A percentile compares a stretch with the other conserved stretches of the same genome.
These are phyloP conservation scores for Drosophila bipectinata DNA, from an alignment of 1,140 invertebrate species.

Conservation along the genomic window DNA sequence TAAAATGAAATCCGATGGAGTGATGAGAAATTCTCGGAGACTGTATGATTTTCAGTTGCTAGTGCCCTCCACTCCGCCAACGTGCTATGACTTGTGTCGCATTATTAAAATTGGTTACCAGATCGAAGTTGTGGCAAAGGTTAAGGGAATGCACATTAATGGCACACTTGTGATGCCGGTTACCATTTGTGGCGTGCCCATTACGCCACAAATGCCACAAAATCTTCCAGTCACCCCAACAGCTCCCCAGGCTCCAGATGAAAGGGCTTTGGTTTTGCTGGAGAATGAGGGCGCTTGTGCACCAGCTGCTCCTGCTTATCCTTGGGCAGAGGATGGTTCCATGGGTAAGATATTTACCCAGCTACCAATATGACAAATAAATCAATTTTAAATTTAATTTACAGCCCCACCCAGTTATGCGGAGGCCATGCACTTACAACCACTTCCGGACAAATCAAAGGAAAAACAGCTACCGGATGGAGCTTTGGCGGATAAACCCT, in stretches of 20 bases:
- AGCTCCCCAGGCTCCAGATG: constrained; percentile 20
- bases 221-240: constrained; percentile 1
- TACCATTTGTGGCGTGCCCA: constrained; percentile 86
- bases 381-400: not conserved
- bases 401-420: constrained; percentile 65
- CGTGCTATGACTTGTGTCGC: constrained; percentile 88
- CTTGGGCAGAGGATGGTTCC: constrained; percentile 39
- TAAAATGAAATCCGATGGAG: constrained; percentile 84
- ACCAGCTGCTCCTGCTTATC: constrained; percentile 15
- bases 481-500: constrained; percentile 3
- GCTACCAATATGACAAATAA: not conserved
- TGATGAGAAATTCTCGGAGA: constrained; percentile 80
- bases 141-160: constrained; percentile 84
- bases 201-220: constrained; percentile 19
- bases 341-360: constrained; percentile 22
- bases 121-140: constrained; percentile 85
- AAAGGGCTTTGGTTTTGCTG: constrained; percentile 36
- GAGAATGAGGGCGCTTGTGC: constrained; percentile 13
- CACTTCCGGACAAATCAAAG: not conserved
- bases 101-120: constrained; percentile 89
- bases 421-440: constrained; percentile 53
- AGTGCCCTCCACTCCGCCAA: constrained; percentile 88
- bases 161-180: constrained; percentile 84
- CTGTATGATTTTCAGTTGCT: constrained; percentile 83
- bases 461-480: not conserved